Evolutionary conservation across 2,113 vertebrate genomes (phyloP), one percentile per base, ranked within the genome.

Genomic region (Dipodomys spectabilis): DNA sequence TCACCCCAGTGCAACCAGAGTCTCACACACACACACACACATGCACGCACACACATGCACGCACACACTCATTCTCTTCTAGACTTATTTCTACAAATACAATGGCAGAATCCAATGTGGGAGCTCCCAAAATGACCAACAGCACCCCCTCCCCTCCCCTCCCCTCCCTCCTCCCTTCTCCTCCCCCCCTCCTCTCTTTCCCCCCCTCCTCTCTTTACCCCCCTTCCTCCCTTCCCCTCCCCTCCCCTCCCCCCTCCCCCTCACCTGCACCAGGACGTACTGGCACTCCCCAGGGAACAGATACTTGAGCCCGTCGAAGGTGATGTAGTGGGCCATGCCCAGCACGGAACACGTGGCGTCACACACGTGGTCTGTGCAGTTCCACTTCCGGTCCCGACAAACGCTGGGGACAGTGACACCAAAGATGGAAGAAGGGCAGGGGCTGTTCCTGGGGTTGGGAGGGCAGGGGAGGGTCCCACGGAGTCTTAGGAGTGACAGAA

Each of bases 191-290:
- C 8, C 32, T n/a, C n/a, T n/a, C n/a, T n/a, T n/a, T n/a, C 62
- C 1, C 0, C 18, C 0, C 57, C 98, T 98, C 97, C 35, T 3
- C 35, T 35, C 35, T 35, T 3, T 3, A 11, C n/a, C 20, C 68
- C n/a, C 30, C 9, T 1, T n/a, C n/a, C n/a, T n/a, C n/a, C n/a
- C n/a, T n/a, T n/a, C n/a, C n/a, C 12, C 28, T 1, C 1, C 19
- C 71, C 16, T 9, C 28, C 45, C 10, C 6, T 10, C 13, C 13
- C 7, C 8, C 32, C 62, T 2, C 0, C 18, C 0, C 57, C 98
- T 98, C 97, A 99, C 99, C 99, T 99, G 99, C 64, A 97, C 99
- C 92, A 99, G 96, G 2, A 99, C 98, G 5, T 99, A 99, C 35
- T 99, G 99, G 91, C 99, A 99, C 83, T 98, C 98, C 60, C 99